Percentiles rank a stretch among this genome's conserved stretches.
phyloP scores from a whole-genome alignment of 2,888 invertebrate species.

The Emmelina monodactyla region DNA sequence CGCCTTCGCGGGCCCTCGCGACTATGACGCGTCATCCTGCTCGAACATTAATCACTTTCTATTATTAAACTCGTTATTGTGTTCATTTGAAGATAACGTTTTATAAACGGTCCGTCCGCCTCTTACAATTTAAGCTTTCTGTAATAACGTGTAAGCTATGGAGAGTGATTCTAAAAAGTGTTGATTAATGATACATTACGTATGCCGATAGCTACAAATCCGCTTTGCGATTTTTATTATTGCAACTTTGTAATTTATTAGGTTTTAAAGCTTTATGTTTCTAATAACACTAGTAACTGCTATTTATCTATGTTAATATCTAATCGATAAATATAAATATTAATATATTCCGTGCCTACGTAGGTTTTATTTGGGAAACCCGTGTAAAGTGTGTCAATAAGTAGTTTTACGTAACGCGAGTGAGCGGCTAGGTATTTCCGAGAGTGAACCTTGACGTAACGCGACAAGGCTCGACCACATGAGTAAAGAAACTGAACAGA shows the following conservation, averaged over 20 bases:
- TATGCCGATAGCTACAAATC: conserved; percentile 30
- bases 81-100: conserved; percentile 62
- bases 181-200: conserved; percentile 44
- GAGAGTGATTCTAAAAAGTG: conserved; percentile 35
- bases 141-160: conserved; percentile 56
- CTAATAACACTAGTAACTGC: conserved; percentile 24
- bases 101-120: conserved; percentile 64
- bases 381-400: background rate
- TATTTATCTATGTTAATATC: background rate
- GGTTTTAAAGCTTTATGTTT: conserved; percentile 1
- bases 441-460: conserved; percentile 18
- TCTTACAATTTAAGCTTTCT: conserved; percentile 58
- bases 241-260: conserved; percentile 4
- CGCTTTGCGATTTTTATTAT: conserved; percentile 19
- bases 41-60: conserved; percentile 60
- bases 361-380: background rate
- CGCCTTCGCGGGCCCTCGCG: conserved; percentile 29
- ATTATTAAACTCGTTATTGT: conserved; percentile 65
- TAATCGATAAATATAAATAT: background rate
- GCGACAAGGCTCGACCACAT: conserved; percentile 20
- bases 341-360: background rate
- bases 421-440: conserved; percentile 27
- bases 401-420: background rate
- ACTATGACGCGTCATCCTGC: conserved; percentile 61
- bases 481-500: no score